Evolutionary conservation across 2,888 invertebrate species (phyloP), one percentile per base, ranked within the genome.

Genomic region (Bellardia pandia): DNA sequence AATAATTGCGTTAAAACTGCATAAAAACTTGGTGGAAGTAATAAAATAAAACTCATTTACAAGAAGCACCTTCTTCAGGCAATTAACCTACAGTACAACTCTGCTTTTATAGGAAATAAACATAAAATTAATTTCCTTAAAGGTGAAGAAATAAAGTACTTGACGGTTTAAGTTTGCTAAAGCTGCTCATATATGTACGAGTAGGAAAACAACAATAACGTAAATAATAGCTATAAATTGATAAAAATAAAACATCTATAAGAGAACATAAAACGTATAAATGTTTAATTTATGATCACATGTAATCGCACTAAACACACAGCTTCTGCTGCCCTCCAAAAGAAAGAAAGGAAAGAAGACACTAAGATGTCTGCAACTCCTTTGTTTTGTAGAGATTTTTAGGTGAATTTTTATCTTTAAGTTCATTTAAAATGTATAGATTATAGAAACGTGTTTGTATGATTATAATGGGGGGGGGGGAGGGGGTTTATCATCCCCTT

Each of bases 131-230:
- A 45, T 78, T 42, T 69, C 37, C 33, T 58, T 78, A 33, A 45
- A 69, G 33, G 37, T 71, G 62, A 89, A 90, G 62, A 89, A 90
- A 89, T 84, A 86, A 69, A 62, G 51, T 53, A 42, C 42, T 71
- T 53, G 60, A 53, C 51, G 30, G 53, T 40, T 53, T 53, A 23
- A 62, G 78, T 9, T 45, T 30, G 60, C 11, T 51, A 14, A 51
- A 71, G 48, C 11, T 42, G n/a, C 11, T 42, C 40, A 23, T 13
- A 7, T 4, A 51, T 9, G 30, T 0, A 56, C 5, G 68, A 51
- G 53, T 53, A 53, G n/a, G 23, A 30, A 75, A 66, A 80, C 14
- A 75, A 42, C 42, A 79, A 77, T 30, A 56, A 86, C 7, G 4
- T 3, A 71, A 14, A 53, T 37, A 58, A 11, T 2, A n/a, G 30